Percentiles rank a stretch among this genome's conserved stretches.
These are phyloP conservation scores for Lithophane ornitopus DNA, from an alignment of 2,888 invertebrate genomes.

Conservation along the genomic window DNA sequence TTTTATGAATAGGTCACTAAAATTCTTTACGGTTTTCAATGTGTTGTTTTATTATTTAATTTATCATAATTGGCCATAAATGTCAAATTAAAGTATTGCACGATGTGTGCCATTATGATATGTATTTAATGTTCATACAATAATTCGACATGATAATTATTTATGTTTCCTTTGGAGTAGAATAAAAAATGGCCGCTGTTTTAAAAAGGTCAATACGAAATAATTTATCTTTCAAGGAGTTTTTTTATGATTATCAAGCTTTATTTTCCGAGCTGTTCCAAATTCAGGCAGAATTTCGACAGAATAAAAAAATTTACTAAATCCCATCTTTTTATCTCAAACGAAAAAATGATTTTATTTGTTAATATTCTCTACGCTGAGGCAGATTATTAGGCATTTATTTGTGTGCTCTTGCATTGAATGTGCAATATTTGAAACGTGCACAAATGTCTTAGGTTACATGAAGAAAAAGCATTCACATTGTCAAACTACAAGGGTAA, in stretches of 20 bases:
- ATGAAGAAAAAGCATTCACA: slow-evolving; percentile 28
- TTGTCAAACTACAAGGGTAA: not conserved
- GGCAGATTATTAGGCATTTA: not conserved
- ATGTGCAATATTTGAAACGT: slow-evolving; percentile 17
- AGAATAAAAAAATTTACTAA: not conserved
- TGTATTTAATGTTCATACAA: not conserved
- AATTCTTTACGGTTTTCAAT: not conserved
- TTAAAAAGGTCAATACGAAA: not conserved
- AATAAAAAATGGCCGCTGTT: not conserved
- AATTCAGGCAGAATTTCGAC: not conserved
- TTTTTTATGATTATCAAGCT: not conserved
- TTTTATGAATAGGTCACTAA: not conserved
- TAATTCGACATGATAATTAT: not conserved
- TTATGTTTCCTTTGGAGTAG: not conserved
- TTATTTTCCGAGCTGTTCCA: not conserved
- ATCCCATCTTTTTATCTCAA: not conserved
- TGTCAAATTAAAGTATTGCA: slow-evolving; percentile 5
- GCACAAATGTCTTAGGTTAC: not conserved
- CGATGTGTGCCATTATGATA: not conserved
- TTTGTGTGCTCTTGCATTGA: slow-evolving; percentile 1
- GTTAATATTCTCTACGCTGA: slow-evolving; percentile 19
- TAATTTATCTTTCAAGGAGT: not conserved
- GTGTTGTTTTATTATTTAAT: slow-evolving; percentile 5
- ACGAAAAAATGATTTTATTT: not conserved
- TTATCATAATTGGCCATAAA: not conserved